Evolutionary conservation across 2,797 vertebrate genomes (phyloP).

Genomic region (Harpagifer antarcticus): DNA sequence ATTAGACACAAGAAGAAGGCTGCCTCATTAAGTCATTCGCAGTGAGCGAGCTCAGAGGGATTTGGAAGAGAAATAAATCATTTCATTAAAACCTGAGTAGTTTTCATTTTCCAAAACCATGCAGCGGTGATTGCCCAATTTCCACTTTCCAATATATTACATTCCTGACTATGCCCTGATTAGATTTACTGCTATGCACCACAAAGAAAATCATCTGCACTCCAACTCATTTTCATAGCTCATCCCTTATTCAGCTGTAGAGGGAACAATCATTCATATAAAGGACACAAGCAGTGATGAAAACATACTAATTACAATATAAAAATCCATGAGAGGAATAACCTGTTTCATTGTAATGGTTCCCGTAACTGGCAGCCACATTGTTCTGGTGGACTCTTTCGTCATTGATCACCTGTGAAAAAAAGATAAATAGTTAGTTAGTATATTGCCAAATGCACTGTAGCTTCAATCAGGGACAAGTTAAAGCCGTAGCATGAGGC

Average conservation of each 20-base stretch:
- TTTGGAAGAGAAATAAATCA: slow-evolving; percentile 76
- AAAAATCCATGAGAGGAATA: slow-evolving; percentile 59
- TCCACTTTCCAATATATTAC: slow-evolving; percentile 77
- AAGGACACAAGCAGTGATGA: slow-evolving; percentile 62
- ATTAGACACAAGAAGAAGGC: slow-evolving; percentile 79
- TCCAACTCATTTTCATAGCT: slow-evolving; percentile 64
- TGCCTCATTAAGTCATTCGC: slow-evolving; percentile 79
- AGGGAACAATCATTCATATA: slow-evolving; percentile 68
- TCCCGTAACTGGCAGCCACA: slow-evolving; percentile 76
- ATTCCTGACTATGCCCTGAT: slow-evolving; percentile 72
- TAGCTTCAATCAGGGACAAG: slow-evolving; percentile 42
- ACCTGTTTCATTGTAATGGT: slow-evolving; percentile 86
- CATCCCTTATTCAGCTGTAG: slow-evolving; percentile 69
- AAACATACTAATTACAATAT: slow-evolving; percentile 66
- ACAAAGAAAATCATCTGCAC: slow-evolving; percentile 67
- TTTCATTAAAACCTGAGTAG: slow-evolving; percentile 79
- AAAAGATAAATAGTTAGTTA: slow-evolving; percentile 40
- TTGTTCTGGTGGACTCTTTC: slow-evolving; percentile 79
- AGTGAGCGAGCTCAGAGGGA: slow-evolving; percentile 65
- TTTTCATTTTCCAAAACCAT: slow-evolving; percentile 80
- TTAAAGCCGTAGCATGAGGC: slow-evolving; percentile 25
- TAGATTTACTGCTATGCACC: slow-evolving; percentile 73
- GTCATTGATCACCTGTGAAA: slow-evolving; percentile 78
- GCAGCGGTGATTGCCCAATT: slow-evolving; percentile 78
- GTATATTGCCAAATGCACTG: neutral